Conservation (phyloP, 2,113 vertebrate genomes). For the Sitta europaea region DNA sequence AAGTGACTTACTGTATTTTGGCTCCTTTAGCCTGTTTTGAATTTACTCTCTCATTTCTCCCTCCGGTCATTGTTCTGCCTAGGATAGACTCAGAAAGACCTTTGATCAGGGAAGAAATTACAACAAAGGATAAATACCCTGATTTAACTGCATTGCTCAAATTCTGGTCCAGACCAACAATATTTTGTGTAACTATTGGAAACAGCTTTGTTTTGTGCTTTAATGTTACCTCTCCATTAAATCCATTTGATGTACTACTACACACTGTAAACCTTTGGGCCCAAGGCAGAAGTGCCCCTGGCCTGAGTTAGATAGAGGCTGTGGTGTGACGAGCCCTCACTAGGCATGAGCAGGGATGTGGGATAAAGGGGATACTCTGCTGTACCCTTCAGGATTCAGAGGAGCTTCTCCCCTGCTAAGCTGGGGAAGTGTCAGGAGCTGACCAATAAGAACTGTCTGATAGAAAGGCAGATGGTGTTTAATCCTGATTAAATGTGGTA, state of each 20-base stretch:
- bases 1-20: not conserved
- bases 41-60: not conserved
- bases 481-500: not conserved
- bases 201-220: not conserved
- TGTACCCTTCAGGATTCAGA: not conserved
- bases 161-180: not conserved
- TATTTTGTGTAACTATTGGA: not conserved
- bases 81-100: not conserved
- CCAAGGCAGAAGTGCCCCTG: not conserved
- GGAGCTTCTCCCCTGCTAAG: not conserved
- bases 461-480: not conserved
- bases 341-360: rapidly evolving
- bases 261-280: not conserved
- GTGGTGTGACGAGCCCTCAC: not conserved
- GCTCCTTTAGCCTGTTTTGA: not conserved
- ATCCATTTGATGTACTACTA: not conserved
- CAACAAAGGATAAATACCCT: not conserved
- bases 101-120: not conserved
- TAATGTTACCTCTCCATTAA: not conserved
- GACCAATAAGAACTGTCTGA: not conserved
- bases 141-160: not conserved
- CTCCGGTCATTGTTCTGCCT: not conserved
- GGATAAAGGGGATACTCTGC: not conserved
- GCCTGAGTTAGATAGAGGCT: not conserved
- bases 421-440: not conserved